Conservation (phyloP, 2,797 vertebrate genomes). For the Chloroceryle amazona region DNA sequence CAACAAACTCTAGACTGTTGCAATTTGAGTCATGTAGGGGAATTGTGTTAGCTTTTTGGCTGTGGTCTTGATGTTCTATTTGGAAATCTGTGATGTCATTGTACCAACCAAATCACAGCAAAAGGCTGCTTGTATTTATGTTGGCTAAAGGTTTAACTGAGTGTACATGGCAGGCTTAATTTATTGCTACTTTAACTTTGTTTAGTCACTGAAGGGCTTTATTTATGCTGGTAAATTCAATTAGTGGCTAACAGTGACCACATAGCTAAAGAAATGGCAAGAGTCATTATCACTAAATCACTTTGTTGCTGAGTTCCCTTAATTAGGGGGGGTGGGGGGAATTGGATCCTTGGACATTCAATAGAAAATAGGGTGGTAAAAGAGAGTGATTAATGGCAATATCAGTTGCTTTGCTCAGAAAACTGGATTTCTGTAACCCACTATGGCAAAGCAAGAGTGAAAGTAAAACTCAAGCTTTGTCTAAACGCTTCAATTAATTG, state of each 20-base stretch:
- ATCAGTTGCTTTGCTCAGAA: conserved; percentile 71
- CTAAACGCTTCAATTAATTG: conserved; percentile 78
- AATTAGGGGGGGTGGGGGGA: conserved; percentile 66
- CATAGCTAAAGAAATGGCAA: conserved; percentile 77
- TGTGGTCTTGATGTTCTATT: conserved; percentile 68
- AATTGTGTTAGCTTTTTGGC: conserved; percentile 75
- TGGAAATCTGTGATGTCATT: conserved; percentile 84
- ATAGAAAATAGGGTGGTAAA: conserved; percentile 63
- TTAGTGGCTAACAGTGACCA: conserved; percentile 80
- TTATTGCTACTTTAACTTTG: conserved; percentile 83
- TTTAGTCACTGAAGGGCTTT: conserved; percentile 82
- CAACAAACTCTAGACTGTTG: conserved; percentile 74
- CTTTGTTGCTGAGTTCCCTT: conserved; percentile 79
- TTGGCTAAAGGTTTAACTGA: conserved; percentile 81
- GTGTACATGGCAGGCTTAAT: conserved; percentile 78
- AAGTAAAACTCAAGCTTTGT: conserved; percentile 78
- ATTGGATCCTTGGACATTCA: conserved; percentile 63
- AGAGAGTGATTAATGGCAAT: conserved; percentile 77
- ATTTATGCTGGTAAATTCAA: conserved; percentile 84
- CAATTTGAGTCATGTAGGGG: conserved; percentile 80
- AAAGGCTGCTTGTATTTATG: conserved; percentile 81
- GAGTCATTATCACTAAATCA: conserved; percentile 83
- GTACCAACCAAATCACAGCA: conserved; percentile 77
- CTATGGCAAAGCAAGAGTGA: conserved; percentile 60
- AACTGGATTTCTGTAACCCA: conserved; percentile 71